Evolutionary conservation across 2,113 vertebrate genomes (phyloP).

Genomic region (Rhizomys pruinosus): DNA sequence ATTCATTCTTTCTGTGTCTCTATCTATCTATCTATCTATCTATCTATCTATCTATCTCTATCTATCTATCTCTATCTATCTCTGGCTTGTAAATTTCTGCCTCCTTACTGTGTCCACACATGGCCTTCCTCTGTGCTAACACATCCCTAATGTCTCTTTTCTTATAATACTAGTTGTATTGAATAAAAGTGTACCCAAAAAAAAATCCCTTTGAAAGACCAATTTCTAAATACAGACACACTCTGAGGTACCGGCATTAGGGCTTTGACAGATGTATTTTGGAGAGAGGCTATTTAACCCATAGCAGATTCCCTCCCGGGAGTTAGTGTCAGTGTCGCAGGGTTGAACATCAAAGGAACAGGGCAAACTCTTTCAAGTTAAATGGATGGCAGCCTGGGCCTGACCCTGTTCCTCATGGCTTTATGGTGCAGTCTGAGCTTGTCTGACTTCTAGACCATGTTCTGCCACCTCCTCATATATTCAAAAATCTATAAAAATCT

Average conservation of each 20-base stretch:
- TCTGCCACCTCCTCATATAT: background rate
- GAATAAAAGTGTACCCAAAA: background rate
- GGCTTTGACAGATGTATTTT: background rate
- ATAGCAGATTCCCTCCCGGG: background rate
- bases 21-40: background rate
- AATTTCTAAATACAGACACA: background rate
- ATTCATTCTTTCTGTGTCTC: background rate
- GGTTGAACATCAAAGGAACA: background rate
- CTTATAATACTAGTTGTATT: background rate
- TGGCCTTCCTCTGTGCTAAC: background rate
- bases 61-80: background rate
- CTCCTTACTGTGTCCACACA: background rate
- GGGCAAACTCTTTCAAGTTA: background rate
- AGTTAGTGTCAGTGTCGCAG: background rate
- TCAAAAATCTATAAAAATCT: conserved; percentile 30
- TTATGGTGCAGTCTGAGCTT: background rate
- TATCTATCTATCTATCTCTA: background rate
- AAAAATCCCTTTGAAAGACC: background rate
- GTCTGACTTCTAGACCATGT: background rate
- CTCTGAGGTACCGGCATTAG: background rate
- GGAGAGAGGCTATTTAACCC: background rate
- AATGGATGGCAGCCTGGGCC: background rate
- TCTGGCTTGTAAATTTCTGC: background rate
- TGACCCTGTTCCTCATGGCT: background rate
- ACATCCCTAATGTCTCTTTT: background rate